Base-by-base conservation (phyloP, 2,888 invertebrate genomes). In the Cataglyphis albicans region DNA sequence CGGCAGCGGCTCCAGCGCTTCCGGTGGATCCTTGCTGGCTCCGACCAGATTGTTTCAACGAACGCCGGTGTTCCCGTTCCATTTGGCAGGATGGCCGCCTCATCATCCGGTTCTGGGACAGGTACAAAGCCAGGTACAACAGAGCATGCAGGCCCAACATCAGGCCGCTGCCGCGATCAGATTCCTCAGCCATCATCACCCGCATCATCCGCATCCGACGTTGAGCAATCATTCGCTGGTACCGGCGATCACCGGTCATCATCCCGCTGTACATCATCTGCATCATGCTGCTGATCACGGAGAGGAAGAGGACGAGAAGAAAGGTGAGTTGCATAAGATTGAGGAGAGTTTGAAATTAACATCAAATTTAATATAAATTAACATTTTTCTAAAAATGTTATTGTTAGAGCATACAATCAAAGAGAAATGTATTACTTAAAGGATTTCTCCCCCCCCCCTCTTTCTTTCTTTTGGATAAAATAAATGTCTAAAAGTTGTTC, bases 241-340 rank as follows among this genome's bases (percentile, higher is more conserved):
- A 63, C 93, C 94, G 29, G 90, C 92, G 68, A 92, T 94, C 75
- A 90, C 92, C 12, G 87, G 92, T 18, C 94, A 93, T 85, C 94
- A 94, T 86, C 93, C 94, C 44, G 90, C 90, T 48, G 89, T 91
- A 18, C 94, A 94, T 89, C 93, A 93, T 87, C 90, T 93, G 83
- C 93, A 93, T 88, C 94, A 94, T 76, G 83, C 85, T 21, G 74
- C 84, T 25, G 94, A 93, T 83, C 94, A 93, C 84, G 93, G 89
- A 73, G 94, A 94, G 81, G 94, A 94, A 61, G 94, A 94, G 44
- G 94, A 94, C 85, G 94, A 94, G 80, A 94, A 94, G 87, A 94
- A 94, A 93, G 94, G 94, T 94, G 89, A 89, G 90, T 48, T 55
- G 25, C 2, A 25, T 12, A 12, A 25, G 7, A 7, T 38, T 10